Base-by-base conservation (phyloP, 2,797 vertebrate species). In the Cyclura pinguis region DNA sequence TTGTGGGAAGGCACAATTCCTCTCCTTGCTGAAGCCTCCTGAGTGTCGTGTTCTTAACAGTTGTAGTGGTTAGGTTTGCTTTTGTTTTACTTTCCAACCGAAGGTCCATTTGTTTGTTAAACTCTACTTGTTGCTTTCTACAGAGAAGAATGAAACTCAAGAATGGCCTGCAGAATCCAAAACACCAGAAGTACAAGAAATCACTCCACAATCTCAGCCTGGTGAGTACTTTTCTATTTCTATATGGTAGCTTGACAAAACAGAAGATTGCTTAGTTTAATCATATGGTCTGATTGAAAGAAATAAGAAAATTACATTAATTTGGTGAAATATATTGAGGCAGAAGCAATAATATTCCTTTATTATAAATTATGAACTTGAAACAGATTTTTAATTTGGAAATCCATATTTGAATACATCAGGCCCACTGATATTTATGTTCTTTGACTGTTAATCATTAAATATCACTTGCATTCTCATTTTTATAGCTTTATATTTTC, bases 161-260 rank as follows among this genome's bases (percentile, higher is more conserved):
- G 86, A 93, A 69, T 96, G 96, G 96, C 96, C 97, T 85, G 96
- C 95, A 89, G 97, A 97, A 96, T 97, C 97, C 90, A 97, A 97
- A 96, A 97, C 96, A 89, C 92, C 97, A 90, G 95, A 96, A 88
- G 92, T 97, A 88, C 97, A 97, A 95, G 96, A 97, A 93, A 95
- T 96, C 47, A 93, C 96, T 27, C 91, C 96, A n/a, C 93, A 93
- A 47, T 94, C 94, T 6, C 72, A 96, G 80, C 96, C 96, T 95
- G 97, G 97, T 97, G 96, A 96, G 87, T 73, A 93, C 32, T 83
- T 78, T 90, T 1, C 77, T 93, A 29, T 86, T 84, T 52, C 50
- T 64, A 92, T 90, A 93, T 94, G 88, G 1, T 42, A 29, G n/a
- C 8, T 4, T 90, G 35, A 29, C 13, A 59, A n/a, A 78, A 32